Evolutionary conservation across 1,140 invertebrate genomes (phyloP).

Genomic region (Leptinotarsa undecemlineata): DNA sequence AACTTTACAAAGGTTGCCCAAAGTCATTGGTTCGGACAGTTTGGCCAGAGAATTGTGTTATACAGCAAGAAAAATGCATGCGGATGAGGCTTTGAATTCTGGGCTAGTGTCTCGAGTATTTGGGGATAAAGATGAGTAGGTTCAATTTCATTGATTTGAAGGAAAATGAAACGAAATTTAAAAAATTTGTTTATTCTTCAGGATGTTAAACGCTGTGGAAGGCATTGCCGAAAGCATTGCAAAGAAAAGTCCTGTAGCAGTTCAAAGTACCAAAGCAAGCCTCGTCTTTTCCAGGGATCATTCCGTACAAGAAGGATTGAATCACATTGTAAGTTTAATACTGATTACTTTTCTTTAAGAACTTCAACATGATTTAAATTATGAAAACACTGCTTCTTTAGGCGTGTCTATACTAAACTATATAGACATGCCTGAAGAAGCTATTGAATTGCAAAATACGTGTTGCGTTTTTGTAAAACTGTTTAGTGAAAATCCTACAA

Average conservation of each 20-base stretch:
- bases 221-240: constrained; percentile 80
- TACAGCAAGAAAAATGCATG: constrained; percentile 80
- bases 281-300: constrained; percentile 88
- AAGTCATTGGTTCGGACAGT: constrained; percentile 87
- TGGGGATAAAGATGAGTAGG: constrained; percentile 69
- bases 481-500: too few relatives aligned
- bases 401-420: too few relatives aligned
- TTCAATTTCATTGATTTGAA: background rate
- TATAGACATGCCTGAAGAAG: too few relatives aligned
- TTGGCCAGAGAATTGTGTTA: constrained; percentile 84
- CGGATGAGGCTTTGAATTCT: constrained; percentile 76
- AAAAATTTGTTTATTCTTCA: constrained; percentile 41
- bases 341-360: background rate
- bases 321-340: constrained; percentile 77
- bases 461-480: too few relatives aligned
- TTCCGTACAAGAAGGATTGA: constrained; percentile 79
- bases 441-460: too few relatives aligned
- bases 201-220: constrained; percentile 72
- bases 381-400: too few relatives aligned
- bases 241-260: constrained; percentile 90
- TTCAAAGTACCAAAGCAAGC: constrained; percentile 85
- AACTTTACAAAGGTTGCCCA: constrained; percentile 90
- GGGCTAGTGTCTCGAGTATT: constrained; percentile 80
- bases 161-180: background rate
- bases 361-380: too few relatives aligned